Base-by-base conservation (phyloP, 2,888 invertebrate genomes). In the Habrosyne pyritoides region DNA sequence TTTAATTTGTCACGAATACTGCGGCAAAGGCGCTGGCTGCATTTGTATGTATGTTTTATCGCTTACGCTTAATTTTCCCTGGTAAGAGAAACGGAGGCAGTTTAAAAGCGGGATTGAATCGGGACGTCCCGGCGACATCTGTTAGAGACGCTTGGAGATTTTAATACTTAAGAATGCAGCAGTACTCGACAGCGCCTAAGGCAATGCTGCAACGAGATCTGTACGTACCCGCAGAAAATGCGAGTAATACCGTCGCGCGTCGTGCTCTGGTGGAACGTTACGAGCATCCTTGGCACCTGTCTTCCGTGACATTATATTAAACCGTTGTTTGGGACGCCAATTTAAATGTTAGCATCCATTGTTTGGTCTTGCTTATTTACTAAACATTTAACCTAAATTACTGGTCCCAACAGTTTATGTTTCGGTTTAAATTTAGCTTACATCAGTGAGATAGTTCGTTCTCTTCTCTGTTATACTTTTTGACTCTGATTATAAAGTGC, bases 101-200 rank as follows among this genome's bases (percentile, higher is more conserved):
- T 81, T 80, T 76, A 68, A 81, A 73, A 75, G 64, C 66, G 69
- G 66, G 70, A 80, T 83, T 83, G 79, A 75, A 80, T 81, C 69
- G 72, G 69, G 66, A 62, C 66, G 73, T 75, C 63, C 57, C 60
- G 66, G 63, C 74, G 76, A 78, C 83, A 82, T 79, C 84, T 83
- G 84, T 74, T 69, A 61, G 69, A 61, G 81, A 82, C 77, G 73
- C 67, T 73, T 61, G 67, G 74, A 76, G 73, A 81, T 83, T 84
- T 83, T 83, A 84, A 80, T 86, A 81, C 81, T 68, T 67, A 71
- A 75, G 71, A 72, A 75, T 76, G 73, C 75, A 73, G 73, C 49
- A 47, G 51, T 42, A 56, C 51, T 53, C 62, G 58, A 54, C 60
- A 66, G 49, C 50, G 64, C 69, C 56, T 51, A 54, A 54, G 57